Evolutionary conservation across 1,140 invertebrate genomes (phyloP), one percentile per base, ranked within the genome.

Genomic region (Drosophila ficusphila): DNA sequence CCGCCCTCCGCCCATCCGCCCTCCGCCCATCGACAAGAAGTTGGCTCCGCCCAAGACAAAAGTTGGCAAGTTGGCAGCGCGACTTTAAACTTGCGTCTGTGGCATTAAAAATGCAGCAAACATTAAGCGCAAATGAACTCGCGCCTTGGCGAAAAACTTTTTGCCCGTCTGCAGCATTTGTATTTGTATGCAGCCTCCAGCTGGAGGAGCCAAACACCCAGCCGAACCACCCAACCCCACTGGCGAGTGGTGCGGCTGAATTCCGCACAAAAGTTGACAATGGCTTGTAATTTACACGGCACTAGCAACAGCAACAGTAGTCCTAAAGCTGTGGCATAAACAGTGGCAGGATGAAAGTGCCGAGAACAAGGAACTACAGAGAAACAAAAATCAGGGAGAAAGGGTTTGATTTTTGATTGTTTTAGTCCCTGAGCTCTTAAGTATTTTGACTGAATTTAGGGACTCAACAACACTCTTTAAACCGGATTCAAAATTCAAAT

Each of bases 91-190:
- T 60, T 61, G 47, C 46, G 19, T 18, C 46, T 21, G 57, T 79
- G 58, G 62, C 76, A 83, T 79, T 79, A 85, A 85, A 85, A 85
- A 83, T 85, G 75, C 79, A 78, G 70, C 79, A 58, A 62, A 61
- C 81, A 85, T 79, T 79, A 83, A 79, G 79, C 70, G 67, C 46
- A 86, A 85, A 83, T 83, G 79, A 83, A 83, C 79, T 83, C 81
- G 71, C 62, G 48, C 46, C 29, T 25, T 29, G 36, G 47, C 29
- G 36, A 67, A 48, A 64, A 57, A 67, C 18, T 14, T 51, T 46
- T 39, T 34, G 62, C 49, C 58, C 61, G 74, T 78, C 53, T 79
- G 76, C 49, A 60, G 62, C 54, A 65, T 72, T 76, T 82, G 60
- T 81, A 65, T 72, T 76, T 82, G 60, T 81, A 62, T 68, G 78